phyloP scores from a whole-genome alignment of 2,888 invertebrate genomes.

The Andrena dorsata region DNA sequence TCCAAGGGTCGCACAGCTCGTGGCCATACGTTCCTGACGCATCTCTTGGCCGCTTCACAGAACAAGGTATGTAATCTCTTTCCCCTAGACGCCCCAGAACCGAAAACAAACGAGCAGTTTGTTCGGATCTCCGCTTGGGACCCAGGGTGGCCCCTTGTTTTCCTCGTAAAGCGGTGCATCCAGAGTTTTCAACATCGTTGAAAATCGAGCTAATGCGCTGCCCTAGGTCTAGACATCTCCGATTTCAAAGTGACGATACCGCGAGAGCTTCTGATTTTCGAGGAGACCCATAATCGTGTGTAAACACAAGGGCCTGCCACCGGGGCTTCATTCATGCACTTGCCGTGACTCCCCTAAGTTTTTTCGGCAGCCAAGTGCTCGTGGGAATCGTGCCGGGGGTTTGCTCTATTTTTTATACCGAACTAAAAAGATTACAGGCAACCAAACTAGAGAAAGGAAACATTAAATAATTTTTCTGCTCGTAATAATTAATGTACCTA shows the following conservation, averaged over 20 bases:
- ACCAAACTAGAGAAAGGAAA: background rate
- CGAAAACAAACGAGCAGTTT: conserved; percentile 56
- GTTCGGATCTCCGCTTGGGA: conserved; percentile 36
- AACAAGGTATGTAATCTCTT: background rate
- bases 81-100: conserved; percentile 10
- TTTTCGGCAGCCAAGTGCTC: conserved; percentile 34
- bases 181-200: conserved; percentile 40
- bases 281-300: conserved; percentile 51
- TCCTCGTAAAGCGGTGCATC: conserved; percentile 11
- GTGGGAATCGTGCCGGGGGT: conserved; percentile 45
- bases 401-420: background rate
- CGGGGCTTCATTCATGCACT: conserved; percentile 50
- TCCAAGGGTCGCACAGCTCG: background rate
- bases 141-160: background rate
- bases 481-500: background rate
- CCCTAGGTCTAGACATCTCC: conserved; percentile 56
- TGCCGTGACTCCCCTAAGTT: conserved; percentile 21
- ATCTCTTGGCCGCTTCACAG: conserved; percentile 10
- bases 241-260: conserved; percentile 60
- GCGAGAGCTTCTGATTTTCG: conserved; percentile 32
- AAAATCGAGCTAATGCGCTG: conserved; percentile 52
- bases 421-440: background rate
- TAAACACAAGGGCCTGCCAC: conserved; percentile 49
- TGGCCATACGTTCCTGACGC: background rate
- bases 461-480: background rate